phyloP scores from a whole-genome alignment of 2,888 invertebrate species.

The Teinopalpus imperialis region DNA sequence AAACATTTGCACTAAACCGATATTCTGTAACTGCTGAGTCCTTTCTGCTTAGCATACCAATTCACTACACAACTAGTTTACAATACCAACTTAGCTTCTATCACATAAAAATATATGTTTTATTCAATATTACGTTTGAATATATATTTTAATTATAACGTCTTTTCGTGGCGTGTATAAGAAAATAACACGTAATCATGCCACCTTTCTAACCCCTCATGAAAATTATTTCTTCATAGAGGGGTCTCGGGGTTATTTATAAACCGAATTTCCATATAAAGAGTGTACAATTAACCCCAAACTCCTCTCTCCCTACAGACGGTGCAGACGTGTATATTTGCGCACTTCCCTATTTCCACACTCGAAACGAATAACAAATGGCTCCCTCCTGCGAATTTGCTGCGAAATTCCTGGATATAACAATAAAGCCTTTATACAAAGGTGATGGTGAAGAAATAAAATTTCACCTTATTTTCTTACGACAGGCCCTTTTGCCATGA shows the following conservation, averaged over 20 bases:
- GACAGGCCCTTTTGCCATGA: conserved; percentile 16
- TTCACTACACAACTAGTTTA: too few relatives aligned
- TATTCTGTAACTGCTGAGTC: too few relatives aligned
- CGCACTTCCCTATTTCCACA: conserved; percentile 35
- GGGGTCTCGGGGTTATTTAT: conserved; percentile 34
- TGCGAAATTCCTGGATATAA: conserved; percentile 34
- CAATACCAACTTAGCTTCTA: too few relatives aligned
- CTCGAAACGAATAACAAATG: conserved; percentile 41
- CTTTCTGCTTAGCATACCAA: too few relatives aligned
- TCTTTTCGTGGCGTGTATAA: conserved; percentile 15
- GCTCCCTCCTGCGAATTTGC: conserved; percentile 40
- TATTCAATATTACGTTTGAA: too few relatives aligned
- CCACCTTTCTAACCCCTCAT: conserved; percentile 12
- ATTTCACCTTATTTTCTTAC: conserved; percentile 24
- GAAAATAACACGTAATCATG: conserved; percentile 20
- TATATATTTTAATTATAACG: too few relatives aligned
- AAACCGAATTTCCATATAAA: conserved; percentile 37
- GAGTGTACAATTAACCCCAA: conserved; percentile 25
- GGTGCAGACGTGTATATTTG: conserved; percentile 33
- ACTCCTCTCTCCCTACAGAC: conserved; percentile 32
- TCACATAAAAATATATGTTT: too few relatives aligned
- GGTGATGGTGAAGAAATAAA: conserved; percentile 26
- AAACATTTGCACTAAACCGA: too few relatives aligned
- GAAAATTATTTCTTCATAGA: conserved; percentile 33
- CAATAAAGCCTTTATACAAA: conserved; percentile 34